Evolutionary conservation across 1,140 invertebrate species (phyloP).

Genomic region (Aleiodes sp.): DNA sequence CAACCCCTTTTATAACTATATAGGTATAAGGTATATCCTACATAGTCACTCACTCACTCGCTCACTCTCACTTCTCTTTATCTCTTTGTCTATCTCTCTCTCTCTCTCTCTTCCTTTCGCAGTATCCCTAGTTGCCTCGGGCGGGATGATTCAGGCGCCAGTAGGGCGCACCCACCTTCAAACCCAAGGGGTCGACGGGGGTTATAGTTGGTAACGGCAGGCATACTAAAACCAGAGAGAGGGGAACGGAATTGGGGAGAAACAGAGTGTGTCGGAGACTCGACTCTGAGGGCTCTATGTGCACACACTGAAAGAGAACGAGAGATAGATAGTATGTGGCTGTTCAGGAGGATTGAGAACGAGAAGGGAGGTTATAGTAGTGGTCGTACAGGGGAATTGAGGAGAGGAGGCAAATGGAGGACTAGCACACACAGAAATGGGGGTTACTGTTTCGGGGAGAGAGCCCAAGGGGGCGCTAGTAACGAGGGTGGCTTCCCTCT

Average conservation of each 20-base stretch:
- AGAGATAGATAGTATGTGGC: slow-evolving; percentile 8
- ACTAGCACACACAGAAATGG: slow-evolving; percentile 34
- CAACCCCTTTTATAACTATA: slow-evolving; percentile 41
- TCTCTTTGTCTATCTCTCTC: background rate
- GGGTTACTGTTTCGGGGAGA: slow-evolving; percentile 35
- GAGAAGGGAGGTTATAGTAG: slow-evolving; percentile 9
- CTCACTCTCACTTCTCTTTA: slow-evolving; percentile 21
- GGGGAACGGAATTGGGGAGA: slow-evolving; percentile 47
- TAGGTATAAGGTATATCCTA: background rate
- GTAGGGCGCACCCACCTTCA: slow-evolving; percentile 65
- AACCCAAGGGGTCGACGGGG: slow-evolving; percentile 40
- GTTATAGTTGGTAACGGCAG: slow-evolving; percentile 22
- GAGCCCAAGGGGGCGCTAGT: slow-evolving; percentile 32
- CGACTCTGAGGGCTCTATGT: slow-evolving; percentile 30
- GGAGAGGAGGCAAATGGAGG: background rate
- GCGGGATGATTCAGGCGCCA: slow-evolving; percentile 65
- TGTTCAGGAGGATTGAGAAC: slow-evolving; percentile 29
- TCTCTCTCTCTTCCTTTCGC: background rate
- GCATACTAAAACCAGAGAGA: slow-evolving; percentile 37
- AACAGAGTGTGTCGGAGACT: slow-evolving; percentile 62
- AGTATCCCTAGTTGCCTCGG: slow-evolving; percentile 49
- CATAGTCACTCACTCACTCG: slow-evolving; percentile 41
- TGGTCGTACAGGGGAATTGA: slow-evolving; percentile 14
- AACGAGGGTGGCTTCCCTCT: slow-evolving; percentile 46
- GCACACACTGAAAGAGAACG: no score